Conservation (phyloP, 1,140 invertebrate genomes). For the Pogonomyrmex barbatus region DNA sequence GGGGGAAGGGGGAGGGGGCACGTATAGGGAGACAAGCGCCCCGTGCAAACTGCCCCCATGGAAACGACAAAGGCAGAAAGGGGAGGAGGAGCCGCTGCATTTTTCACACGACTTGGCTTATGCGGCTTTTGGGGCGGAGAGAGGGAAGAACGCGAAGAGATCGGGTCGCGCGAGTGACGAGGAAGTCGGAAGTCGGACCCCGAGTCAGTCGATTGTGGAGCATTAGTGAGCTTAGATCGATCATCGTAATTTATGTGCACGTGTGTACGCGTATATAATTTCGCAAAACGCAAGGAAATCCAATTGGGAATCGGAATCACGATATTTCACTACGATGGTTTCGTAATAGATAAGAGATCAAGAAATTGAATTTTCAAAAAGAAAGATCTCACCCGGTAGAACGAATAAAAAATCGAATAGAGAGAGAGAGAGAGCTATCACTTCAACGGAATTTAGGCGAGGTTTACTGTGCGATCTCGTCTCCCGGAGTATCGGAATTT, state of each 20-base stretch:
- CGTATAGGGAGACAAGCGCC: constrained; percentile 12
- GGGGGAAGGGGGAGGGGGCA: constrained; percentile 38
- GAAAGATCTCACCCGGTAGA: neutral
- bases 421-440: too few relatives aligned
- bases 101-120: constrained; percentile 80
- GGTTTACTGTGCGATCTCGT: neutral
- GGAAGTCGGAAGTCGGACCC: constrained; percentile 78
- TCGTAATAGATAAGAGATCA: neutral
- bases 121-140: constrained; percentile 76
- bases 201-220: constrained; percentile 69
- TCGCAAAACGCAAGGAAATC: neutral
- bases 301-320: neutral
- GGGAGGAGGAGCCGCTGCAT: constrained; percentile 67
- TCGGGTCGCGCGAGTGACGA: constrained; percentile 70
- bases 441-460: neutral
- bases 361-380: neutral
- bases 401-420: neutral
- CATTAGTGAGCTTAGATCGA: constrained; percentile 62
- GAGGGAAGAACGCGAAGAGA: constrained; percentile 70
- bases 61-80: constrained; percentile 63
- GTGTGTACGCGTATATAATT: neutral
- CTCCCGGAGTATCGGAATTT: neutral
- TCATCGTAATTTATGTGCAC: neutral
- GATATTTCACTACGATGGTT: neutral
- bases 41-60: constrained; percentile 60